Base-by-base conservation (phyloP, 2,888 invertebrate genomes). In the Disparrhopalites patrizii region DNA sequence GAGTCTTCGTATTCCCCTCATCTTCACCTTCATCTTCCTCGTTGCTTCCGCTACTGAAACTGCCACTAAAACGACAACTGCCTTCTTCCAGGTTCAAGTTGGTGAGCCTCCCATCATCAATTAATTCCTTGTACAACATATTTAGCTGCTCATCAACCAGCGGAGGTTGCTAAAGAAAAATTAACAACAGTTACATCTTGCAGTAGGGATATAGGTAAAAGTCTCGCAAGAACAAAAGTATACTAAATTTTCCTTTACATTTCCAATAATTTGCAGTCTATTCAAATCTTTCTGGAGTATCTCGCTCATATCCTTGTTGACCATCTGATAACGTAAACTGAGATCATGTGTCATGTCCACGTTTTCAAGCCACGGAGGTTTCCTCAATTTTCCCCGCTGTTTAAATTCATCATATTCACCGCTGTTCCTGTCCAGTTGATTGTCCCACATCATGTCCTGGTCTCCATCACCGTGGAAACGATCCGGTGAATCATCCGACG, bases 131-230 rank as follows among this genome's bases (percentile, higher is more conserved):
- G 76, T 88, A 89, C 3, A 89, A 79, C 76, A 88, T 88, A 38
- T 81, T 82, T 25, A 91, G 78, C 78, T 90, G 90, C 63, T 89
- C 87, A 76, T 87, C 87, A 1, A 90, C 88, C 73, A 87, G 73
- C 1, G 81, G 74, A 0, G 90, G 86, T 84, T 90, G 81, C 64
- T 69, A 30, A 30, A 31, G 20, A 55, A 30, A 30, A 5, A 18
- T 5, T 5, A 15, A 5, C 43, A 10, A 10, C 43, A 10, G 5
- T 43, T 43, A 43, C 20, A 43, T 43, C 8, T n/a, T 10, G 15
- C n/a, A 15, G 43, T 10, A 5, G 5, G 5, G 20, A 43, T 18
- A 10, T 5, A 5, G 5, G 43, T 4, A 43, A n/a, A n/a, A n/a
- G n/a, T n/a, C n/a, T n/a, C n/a, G n/a, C n/a, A n/a, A n/a, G n/a